Evolutionary conservation across 2,113 vertebrate species (phyloP).

Genomic region (Dromaius novaehollandiae): DNA sequence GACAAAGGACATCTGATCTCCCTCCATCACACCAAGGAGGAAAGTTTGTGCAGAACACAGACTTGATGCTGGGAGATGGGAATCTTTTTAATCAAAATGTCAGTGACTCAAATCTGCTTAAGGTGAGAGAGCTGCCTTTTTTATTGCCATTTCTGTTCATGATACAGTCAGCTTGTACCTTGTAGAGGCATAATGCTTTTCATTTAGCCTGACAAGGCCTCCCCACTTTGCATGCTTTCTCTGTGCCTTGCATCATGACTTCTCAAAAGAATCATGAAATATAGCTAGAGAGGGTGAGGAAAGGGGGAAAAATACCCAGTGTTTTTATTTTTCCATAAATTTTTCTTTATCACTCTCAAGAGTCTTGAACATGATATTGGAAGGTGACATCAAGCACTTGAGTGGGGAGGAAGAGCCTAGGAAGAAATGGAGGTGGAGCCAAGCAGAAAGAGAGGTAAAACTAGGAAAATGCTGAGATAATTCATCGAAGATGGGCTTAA

Average conservation of each 20-base stretch:
- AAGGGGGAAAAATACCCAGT: accelerated
- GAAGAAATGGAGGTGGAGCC: background rate
- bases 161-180: background rate
- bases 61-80: background rate
- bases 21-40: background rate
- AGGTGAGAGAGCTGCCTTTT: slow-evolving; percentile 35
- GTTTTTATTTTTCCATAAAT: background rate
- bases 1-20: background rate
- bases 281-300: background rate
- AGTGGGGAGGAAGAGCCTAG: background rate
- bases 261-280: background rate
- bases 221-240: background rate
- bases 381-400: background rate
- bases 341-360: accelerated
- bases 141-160: slow-evolving; percentile 4
- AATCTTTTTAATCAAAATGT: slow-evolving; percentile 58
- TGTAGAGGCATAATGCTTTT: background rate
- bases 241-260: background rate
- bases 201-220: background rate
- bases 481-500: background rate
- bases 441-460: background rate
- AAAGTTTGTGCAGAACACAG: background rate
- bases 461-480: background rate
- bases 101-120: slow-evolving; percentile 37
- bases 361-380: background rate